Evolutionary conservation across 1,140 invertebrate species (phyloP), one percentile per base, ranked within the genome.

Genomic region (Tetramorium alpestre): DNA sequence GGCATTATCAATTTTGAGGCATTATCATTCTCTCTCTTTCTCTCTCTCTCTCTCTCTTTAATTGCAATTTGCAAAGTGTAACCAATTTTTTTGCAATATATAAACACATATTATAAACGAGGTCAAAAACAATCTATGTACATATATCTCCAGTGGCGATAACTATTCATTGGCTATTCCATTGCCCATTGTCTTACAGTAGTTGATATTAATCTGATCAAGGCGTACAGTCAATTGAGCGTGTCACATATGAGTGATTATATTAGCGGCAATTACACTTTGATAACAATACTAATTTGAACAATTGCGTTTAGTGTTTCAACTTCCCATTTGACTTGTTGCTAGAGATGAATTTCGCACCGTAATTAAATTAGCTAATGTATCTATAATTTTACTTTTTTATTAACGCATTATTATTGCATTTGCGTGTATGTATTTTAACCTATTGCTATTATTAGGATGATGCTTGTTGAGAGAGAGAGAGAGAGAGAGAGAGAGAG

Each of bases 121-220:
- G 6, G 28, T 60, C 22, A 64, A 13, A 28, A 62, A 13, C 33
- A 33, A 33, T 33, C 3, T 33, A 28, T 16, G 6, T n/a, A 54
- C 18, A 73, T 73, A 54, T 33, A 73, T 73, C 28, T 22, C 38
- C 22, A 58, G 18, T 56, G 70, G 28, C n/a, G 18, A 56, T 73
- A 58, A 58, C 72, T 41, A 28, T 51, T 7, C 54, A 2, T 22
- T 56, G 54, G 22, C n/a, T 25, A 64, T 54, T 65, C 76, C 44
- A 6, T 54, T 33, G 22, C 28, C 13, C 18, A 67, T 51, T 80
- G 62, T 67, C 60, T 80, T 65, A 64, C 44, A 60, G 22, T 22
- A 47, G 18, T 47, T 65, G 44, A 78, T 49, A 51, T 80, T 67
- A 80, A 80, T 80, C 28, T 54, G 28, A 80, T 67, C 3, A 54